Base-by-base conservation (phyloP, 1,140 invertebrate genomes). In the Aphelinus atriplicis region DNA sequence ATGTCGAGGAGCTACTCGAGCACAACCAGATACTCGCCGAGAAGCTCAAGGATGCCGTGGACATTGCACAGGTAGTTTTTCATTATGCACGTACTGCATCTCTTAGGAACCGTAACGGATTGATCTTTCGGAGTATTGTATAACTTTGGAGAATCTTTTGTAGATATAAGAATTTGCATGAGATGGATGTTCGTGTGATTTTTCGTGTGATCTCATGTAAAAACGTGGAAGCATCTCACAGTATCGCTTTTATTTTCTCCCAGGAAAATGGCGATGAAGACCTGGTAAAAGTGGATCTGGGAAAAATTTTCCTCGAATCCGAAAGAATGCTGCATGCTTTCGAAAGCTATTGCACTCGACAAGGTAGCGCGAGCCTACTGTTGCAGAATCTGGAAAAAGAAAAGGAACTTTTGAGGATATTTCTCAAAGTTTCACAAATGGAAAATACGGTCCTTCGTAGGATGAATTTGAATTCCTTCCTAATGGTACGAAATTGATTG, bases 381-480 rank as follows among this genome's bases (percentile, higher is more conserved):
- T 86, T 99, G 73, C 94, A 96, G 68, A 96, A 96, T 84, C 89
- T 98, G 46, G 96, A 98, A 85, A 97, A 97, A 87, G 97, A 99
- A 80, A 97, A 97, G 84, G 97, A 98, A 86, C 90, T 99, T 47
- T 88, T 98, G 48, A 90, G 96, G 82, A 97, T 98, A 86, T 99
- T 98, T 84, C 89, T 99, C 7, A 92, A 95, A 84, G 97, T 97
- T 26, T 98, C 96, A 1, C 97, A 98, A 88, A 97, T 97, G 94
- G 97, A 99, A 85, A 98, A 98, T 83, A 92, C 94, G 1, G 93
- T 97, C 53, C 88, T 98, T 73, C 90, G 97, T 78, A 90, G 96
- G 79, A 98, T 98, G 96, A 98, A 98, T 86, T 91, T 99, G 26
- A 97, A 97, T 86, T 97, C 97, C 5, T 99, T 99, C 86, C 91